Percentiles rank a stretch among this genome's conserved stretches.
Evolutionary conservation across 2,888 invertebrate species (phyloP).

Genomic region (Scaptomyza cyrtandrae): DNA sequence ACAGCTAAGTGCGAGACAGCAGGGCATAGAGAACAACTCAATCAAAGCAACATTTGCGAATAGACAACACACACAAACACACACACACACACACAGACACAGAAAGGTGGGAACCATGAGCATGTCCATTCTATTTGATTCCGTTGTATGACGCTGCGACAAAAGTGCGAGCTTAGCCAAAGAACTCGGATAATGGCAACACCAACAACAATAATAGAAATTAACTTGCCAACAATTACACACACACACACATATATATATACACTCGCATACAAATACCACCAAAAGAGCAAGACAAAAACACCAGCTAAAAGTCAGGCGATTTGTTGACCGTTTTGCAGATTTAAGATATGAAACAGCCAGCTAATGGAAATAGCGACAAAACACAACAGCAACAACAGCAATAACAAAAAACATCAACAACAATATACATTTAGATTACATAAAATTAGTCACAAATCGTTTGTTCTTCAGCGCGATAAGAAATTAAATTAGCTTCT

Average conservation of each 20-base stretch:
- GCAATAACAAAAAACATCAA: not conserved
- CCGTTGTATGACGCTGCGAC: constrained; percentile 62
- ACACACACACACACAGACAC: constrained; percentile 11
- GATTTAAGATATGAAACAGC: constrained; percentile 50
- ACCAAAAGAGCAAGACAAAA: not conserved
- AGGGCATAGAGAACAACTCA: constrained; percentile 71
- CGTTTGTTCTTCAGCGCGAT: constrained; percentile 29
- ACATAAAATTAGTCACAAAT: constrained; percentile 52
- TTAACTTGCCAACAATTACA: constrained; percentile 50
- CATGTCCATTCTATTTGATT: constrained; percentile 60
- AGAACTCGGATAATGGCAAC: constrained; percentile 44
- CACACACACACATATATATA: not conserved
- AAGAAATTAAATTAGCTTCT: constrained; percentile 42
- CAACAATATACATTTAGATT: constrained; percentile 30
- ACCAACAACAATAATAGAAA: constrained; percentile 65
- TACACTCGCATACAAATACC: not conserved
- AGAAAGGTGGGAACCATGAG: constrained; percentile 63
- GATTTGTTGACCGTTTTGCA: constrained; percentile 65
- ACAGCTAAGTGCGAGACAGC: constrained; percentile 64
- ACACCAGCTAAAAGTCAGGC: constrained; percentile 37
- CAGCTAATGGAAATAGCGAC: constrained; percentile 51
- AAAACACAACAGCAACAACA: not conserved
- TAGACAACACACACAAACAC: constrained; percentile 10
- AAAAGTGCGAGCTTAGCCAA: constrained; percentile 55
- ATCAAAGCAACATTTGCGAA: constrained; percentile 70